These are phyloP conservation scores for Euthynnus affinis DNA, from an alignment of 2,797 vertebrate species.

Conservation along the genomic window DNA sequence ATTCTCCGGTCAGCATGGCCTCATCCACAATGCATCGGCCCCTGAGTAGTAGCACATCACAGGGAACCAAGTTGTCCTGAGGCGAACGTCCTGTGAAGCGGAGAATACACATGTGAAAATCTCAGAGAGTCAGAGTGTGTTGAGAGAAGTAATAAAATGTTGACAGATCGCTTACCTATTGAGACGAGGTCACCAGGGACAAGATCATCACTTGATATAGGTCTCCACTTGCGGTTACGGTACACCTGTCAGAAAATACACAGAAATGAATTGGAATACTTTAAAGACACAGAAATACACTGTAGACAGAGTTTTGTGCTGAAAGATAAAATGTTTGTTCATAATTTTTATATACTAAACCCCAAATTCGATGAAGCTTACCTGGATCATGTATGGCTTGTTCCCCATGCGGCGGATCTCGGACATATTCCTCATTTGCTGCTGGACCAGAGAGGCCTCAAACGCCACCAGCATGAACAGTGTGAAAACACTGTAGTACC, in stretches of 20 bases:
- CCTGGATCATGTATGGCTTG: slow-evolving; percentile 96
- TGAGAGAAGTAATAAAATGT: not conserved
- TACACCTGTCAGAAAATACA: slow-evolving; percentile 88
- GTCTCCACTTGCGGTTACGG: slow-evolving; percentile 97
- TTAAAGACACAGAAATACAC: slow-evolving; percentile 2
- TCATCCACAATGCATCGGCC: slow-evolving; percentile 97
- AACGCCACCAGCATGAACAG: slow-evolving; percentile 98
- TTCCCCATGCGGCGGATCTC: slow-evolving; percentile 98
- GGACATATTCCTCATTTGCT: slow-evolving; percentile 97
- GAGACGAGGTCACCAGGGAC: slow-evolving; percentile 96
- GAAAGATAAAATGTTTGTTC: not conserved
- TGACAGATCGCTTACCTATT: slow-evolving; percentile 86
- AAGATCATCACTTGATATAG: slow-evolving; percentile 94
- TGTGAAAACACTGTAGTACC: slow-evolving; percentile 99
- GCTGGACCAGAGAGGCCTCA: slow-evolving; percentile 96
- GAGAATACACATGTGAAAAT: slow-evolving; percentile 28
- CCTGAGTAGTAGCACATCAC: slow-evolving; percentile 94
- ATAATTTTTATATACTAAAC: not conserved
- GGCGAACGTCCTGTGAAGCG: slow-evolving; percentile 91
- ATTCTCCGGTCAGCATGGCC: slow-evolving; percentile 98
- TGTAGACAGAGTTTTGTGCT: not conserved
- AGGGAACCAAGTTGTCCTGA: slow-evolving; percentile 95
- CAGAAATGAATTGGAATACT: not conserved
- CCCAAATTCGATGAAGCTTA: slow-evolving; percentile 54
- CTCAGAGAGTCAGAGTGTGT: slow-evolving; percentile 7